Base-by-base conservation (phyloP, 2,888 invertebrate species). In the Pandemis cinnamomeana region DNA sequence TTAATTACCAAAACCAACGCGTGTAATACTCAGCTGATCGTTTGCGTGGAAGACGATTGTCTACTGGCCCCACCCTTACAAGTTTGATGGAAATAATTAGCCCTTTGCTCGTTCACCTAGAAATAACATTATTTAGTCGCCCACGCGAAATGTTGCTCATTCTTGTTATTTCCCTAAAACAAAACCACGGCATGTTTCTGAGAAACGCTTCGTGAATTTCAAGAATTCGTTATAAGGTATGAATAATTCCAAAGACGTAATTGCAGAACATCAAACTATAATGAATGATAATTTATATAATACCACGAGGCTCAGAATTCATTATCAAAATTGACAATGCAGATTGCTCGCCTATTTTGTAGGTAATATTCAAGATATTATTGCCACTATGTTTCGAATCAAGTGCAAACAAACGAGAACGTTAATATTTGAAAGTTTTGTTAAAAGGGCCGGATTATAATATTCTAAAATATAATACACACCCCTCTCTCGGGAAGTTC, bases 51-150 rank as follows among this genome's bases (percentile, higher is more conserved):
- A 15, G n/a, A 15, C n/a, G 15, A n/a, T 62, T 42, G 0, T 62
- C 42, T 15, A 7, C 11, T 7, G 36, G 20, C 5, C 62, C 15
- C 13, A 53, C 7, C 62, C 61, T 69, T 41, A 69, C 5, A 27
- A 70, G 41, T 20, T 1, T 62, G 15, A 51, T 36, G 42, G 42
- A 13, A 51, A 42, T 70, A 70, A 62, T 70, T 70, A 62, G 62
- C 62, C 42, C 48, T 70, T 70, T 62, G 20, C 70, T 46, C 44
- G 58, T 60, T 58, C 68, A 13, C 11, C 58, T 58, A 46, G 58
- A 46, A 4, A 36, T 36, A 36, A 36, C 27, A 36, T 36, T 36
- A 20, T 48, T 70, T 42, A 11, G 51, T 11, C 53, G 11, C 51
- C 51, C 36, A 15, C 62, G 5, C 53, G 60, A 60, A 60, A 60